Percentiles rank a stretch among this genome's conserved stretches.
Conservation (phyloP, 1,140 invertebrate species). For the Lethrus apterus region DNA sequence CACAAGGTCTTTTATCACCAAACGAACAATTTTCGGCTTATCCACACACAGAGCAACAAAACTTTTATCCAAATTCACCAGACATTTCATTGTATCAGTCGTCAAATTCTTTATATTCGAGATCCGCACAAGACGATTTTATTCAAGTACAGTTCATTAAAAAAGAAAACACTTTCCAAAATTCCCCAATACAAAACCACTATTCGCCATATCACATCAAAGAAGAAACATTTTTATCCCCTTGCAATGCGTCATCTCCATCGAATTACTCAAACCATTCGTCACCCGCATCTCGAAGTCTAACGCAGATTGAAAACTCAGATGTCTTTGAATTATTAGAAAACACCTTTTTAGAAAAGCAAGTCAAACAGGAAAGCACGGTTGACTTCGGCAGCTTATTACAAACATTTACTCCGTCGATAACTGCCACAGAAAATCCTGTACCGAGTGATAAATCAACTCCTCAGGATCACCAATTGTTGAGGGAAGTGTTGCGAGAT, state of each 20-base stretch:
- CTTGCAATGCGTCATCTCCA: too few relatives aligned
- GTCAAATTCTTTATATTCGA: conserved; percentile 31
- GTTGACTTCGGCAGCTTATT: conserved; percentile 43
- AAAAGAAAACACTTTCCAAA: conserved; percentile 26
- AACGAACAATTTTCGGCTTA: conserved; percentile 28
- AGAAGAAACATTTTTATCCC: conserved; percentile 42
- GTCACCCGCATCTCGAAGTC: background rate
- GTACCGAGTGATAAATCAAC: conserved; percentile 22
- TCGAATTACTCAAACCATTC: conserved; percentile 5
- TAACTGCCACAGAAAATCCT: conserved; percentile 20
- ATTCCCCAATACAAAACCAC: conserved; percentile 16
- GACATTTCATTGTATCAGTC: conserved; percentile 36
- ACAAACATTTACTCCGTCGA: conserved; percentile 35
- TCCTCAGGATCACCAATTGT: conserved; percentile 62
- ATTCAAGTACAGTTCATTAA: conserved; percentile 30
- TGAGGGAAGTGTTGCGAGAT: conserved; percentile 74
- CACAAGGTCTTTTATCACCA: conserved; percentile 33
- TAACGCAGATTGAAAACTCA: conserved; percentile 4
- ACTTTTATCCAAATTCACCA: conserved; percentile 37
- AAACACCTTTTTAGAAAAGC: conserved; percentile 10
- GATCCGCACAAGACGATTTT: conserved; percentile 30
- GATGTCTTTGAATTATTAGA: conserved; percentile 11
- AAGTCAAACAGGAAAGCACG: conserved; percentile 35
- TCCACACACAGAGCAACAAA: conserved; percentile 24
- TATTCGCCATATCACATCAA: conserved; percentile 36